These are phyloP conservation scores for Phoxinus dragarum DNA, from an alignment of 2,797 vertebrate genomes.

Conservation along the genomic window DNA sequence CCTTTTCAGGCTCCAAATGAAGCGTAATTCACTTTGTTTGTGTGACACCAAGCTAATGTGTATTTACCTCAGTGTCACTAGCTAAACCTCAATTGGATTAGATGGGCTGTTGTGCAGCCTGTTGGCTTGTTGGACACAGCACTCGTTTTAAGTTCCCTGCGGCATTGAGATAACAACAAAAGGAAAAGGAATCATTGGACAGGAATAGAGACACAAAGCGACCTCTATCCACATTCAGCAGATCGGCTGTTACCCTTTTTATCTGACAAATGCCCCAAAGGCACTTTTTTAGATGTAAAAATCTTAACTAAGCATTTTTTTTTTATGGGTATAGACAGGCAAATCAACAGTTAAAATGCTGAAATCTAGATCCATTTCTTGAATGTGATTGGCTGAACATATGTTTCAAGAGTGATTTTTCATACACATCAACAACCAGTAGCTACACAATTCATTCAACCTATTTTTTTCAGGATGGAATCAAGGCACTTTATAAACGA, in stretches of 20 bases:
- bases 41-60: slow-evolving; percentile 55
- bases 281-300: neutral
- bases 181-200: slow-evolving; percentile 24
- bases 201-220: slow-evolving; percentile 13
- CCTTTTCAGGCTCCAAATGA: slow-evolving; percentile 58
- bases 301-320: neutral
- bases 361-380: neutral
- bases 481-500: neutral
- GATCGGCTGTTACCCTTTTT: neutral
- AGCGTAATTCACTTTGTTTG: slow-evolving; percentile 73
- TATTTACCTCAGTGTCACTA: slow-evolving; percentile 65
- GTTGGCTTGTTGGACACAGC: slow-evolving; percentile 10
- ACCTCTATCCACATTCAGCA: slow-evolving; percentile 4
- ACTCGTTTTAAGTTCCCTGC: slow-evolving; percentile 28
- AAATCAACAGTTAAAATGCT: neutral
- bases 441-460: neutral
- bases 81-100: slow-evolving; percentile 69
- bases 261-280: neutral
- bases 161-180: slow-evolving; percentile 36
- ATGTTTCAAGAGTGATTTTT: neutral
- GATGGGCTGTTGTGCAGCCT: slow-evolving; percentile 37
- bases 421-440: neutral
- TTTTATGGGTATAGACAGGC: neutral
- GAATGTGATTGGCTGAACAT: neutral
- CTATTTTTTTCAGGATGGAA: neutral